A percentile compares a stretch with the other conserved stretches of the same genome.
Conservation (phyloP, 92 coral and sea anemone genomes). For the Paramuricea clavata region DNA sequence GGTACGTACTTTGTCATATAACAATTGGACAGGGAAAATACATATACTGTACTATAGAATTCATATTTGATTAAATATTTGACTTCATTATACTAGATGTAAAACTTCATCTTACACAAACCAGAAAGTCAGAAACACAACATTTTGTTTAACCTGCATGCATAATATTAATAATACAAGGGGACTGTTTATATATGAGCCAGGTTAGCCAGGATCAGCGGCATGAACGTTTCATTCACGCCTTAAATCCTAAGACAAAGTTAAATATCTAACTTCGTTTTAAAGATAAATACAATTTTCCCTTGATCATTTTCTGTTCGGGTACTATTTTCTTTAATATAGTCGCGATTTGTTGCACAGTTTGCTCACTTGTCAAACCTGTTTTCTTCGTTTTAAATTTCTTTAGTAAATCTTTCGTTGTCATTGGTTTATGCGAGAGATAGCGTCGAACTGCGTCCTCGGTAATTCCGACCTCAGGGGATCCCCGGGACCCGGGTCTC, state of each 20-base stretch:
- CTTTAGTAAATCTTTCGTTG: constrained; percentile 94
- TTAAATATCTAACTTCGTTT: constrained; percentile 43
- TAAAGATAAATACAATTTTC: constrained; percentile 87
- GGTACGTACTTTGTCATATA: too few relatives aligned
- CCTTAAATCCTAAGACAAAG: background rate
- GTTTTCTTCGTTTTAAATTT: constrained; percentile 94
- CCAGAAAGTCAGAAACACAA: too few relatives aligned
- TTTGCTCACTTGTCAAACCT: constrained; percentile 92
- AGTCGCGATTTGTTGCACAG: constrained; percentile 90
- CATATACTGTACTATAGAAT: too few relatives aligned
- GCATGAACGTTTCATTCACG: background rate
- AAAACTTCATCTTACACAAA: too few relatives aligned
- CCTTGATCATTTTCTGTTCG: constrained; percentile 87
- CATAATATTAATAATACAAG: too few relatives aligned
- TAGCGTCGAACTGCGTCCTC: constrained; percentile 96
- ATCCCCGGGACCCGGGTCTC: constrained; percentile 82
- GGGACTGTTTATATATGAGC: background rate
- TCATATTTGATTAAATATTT: too few relatives aligned
- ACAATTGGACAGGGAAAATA: too few relatives aligned
- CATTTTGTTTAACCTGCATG: too few relatives aligned
- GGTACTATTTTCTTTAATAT: constrained; percentile 88
- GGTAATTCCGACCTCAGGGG: constrained; percentile 87
- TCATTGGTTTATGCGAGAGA: constrained; percentile 98
- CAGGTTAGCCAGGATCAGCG: background rate
- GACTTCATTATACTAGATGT: too few relatives aligned